Conservation (phyloP, 2,888 invertebrate genomes). For the Dusona sp. region DNA sequence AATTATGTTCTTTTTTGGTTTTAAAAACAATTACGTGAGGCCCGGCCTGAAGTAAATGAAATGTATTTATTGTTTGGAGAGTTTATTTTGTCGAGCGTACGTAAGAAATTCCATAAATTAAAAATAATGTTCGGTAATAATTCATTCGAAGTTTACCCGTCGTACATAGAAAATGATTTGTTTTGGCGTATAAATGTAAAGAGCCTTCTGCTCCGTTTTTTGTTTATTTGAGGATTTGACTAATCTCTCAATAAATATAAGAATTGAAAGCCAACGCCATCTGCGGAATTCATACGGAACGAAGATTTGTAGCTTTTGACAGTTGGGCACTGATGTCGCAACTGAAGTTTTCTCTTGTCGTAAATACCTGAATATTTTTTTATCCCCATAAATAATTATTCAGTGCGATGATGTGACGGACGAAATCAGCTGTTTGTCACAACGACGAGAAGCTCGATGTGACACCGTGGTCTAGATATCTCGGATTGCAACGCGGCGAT, state of each 20-base stretch:
- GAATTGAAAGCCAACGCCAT: neutral
- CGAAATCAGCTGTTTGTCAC: slow-evolving; percentile 9
- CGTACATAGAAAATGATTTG: neutral
- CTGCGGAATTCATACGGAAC: neutral
- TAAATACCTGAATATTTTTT: neutral
- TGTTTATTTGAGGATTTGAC: neutral
- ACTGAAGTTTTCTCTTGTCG: neutral
- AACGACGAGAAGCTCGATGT: neutral
- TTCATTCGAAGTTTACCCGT: neutral
- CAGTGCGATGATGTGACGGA: neutral
- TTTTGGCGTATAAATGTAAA: neutral
- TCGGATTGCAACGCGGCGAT: slow-evolving; percentile 28
- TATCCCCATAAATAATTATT: neutral
- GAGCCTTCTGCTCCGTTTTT: neutral
- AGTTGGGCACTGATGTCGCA: neutral
- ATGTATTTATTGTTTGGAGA: neutral
- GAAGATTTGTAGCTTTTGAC: neutral
- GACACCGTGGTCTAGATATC: neutral
- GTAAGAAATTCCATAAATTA: neutral
- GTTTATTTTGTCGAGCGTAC: too few relatives aligned
- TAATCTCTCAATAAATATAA: neutral
- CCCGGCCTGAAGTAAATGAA: neutral
- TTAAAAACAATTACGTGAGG: neutral
- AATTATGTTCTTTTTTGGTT: neutral
- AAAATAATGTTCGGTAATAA: neutral